Evolutionary conservation across 2,888 invertebrate genomes (phyloP).

Genomic region (Coelinius sp.): DNA sequence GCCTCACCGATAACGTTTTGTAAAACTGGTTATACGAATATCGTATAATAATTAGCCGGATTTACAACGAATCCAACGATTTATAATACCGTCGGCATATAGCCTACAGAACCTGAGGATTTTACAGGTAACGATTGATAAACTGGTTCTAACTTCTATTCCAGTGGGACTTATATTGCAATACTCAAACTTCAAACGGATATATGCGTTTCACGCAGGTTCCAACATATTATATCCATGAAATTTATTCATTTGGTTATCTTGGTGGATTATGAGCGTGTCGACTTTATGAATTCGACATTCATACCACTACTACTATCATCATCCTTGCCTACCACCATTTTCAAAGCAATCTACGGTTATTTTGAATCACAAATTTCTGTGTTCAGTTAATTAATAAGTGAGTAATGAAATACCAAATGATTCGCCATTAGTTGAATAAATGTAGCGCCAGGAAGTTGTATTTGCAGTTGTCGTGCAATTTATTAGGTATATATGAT

Average conservation of each 20-base stretch:
- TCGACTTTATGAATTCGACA: constrained; percentile 17
- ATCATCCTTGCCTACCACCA: neutral
- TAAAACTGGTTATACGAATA: constrained; percentile 49
- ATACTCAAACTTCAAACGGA: neutral
- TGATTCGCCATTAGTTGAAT: neutral
- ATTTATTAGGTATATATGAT: neutral
- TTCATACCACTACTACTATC: neutral
- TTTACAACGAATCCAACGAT: constrained; percentile 51
- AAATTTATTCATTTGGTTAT: constrained; percentile 25
- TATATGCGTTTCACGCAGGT: constrained; percentile 12
- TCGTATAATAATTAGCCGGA: constrained; percentile 51
- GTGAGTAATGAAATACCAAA: neutral
- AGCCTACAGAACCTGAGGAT: constrained; percentile 28
- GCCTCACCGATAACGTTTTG: constrained; percentile 9
- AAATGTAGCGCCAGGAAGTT: constrained; percentile 18
- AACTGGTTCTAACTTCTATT: constrained; percentile 49
- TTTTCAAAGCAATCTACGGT: neutral
- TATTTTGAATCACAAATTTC: constrained; percentile 16
- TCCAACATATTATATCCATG: constrained; percentile 25
- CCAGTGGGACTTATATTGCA: constrained; percentile 17
- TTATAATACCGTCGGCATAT: constrained; percentile 45
- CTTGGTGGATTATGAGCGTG: constrained; percentile 21
- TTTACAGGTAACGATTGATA: constrained; percentile 39
- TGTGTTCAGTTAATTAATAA: neutral
- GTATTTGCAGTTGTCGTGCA: neutral